These are phyloP conservation scores for Lagodon rhomboides DNA, from an alignment of 2,797 vertebrate species.

Conservation along the genomic window DNA sequence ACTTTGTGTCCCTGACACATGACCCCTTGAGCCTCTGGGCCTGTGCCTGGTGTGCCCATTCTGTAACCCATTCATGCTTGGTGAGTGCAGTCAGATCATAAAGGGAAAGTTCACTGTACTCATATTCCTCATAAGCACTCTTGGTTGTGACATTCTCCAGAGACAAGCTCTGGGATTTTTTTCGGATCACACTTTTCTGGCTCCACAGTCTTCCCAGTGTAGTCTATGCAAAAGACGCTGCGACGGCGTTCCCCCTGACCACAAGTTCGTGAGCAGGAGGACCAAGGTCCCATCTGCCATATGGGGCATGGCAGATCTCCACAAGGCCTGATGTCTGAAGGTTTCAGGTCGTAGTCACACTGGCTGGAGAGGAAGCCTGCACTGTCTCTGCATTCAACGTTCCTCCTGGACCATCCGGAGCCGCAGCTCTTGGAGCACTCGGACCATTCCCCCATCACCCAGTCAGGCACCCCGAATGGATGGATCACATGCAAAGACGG, in stretches of 20 bases:
- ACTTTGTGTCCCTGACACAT: conserved; percentile 6
- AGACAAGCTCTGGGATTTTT: conserved; percentile 79
- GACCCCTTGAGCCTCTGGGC: not conserved
- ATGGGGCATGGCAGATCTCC: conserved; percentile 91
- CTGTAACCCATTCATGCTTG: conserved; percentile 28
- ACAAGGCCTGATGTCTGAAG: conserved; percentile 90
- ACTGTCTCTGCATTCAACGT: conserved; percentile 89
- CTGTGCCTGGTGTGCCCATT: not conserved
- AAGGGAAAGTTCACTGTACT: conserved; percentile 58
- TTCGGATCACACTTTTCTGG: conserved; percentile 84
- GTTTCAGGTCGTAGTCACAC: conserved; percentile 90
- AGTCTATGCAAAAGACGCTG: conserved; percentile 87
- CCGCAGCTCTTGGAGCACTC: conserved; percentile 94
- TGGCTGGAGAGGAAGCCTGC: conserved; percentile 85
- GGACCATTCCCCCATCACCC: conserved; percentile 95
- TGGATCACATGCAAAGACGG: conserved; percentile 87
- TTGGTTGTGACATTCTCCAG: conserved; percentile 79
- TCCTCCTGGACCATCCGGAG: conserved; percentile 93
- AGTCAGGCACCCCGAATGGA: conserved; percentile 87
- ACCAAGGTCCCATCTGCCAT: conserved; percentile 91
- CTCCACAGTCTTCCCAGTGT: conserved; percentile 83
- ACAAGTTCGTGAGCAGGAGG: conserved; percentile 89
- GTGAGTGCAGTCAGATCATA: conserved; percentile 77
- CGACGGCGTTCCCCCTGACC: conserved; percentile 87
- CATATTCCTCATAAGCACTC: conserved; percentile 84